These are phyloP conservation scores for Drosophila niveifrons DNA, from an alignment of 2,888 invertebrate species.

Conservation along the genomic window DNA sequence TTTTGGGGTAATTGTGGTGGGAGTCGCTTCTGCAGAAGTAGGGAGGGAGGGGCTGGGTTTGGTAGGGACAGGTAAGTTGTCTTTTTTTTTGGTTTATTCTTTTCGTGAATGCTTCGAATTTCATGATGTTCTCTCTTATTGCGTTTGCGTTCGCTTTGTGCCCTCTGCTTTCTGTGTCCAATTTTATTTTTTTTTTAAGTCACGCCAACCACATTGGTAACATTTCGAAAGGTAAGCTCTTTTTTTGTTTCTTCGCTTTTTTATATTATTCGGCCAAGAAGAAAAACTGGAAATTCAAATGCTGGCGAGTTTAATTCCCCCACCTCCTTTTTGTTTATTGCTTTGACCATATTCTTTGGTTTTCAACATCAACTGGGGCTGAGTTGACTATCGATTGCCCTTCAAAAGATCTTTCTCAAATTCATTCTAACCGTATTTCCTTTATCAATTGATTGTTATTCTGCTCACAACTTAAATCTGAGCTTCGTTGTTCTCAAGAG, in stretches of 20 bases:
- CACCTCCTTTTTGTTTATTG: constrained; percentile 6
- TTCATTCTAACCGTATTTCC: background rate
- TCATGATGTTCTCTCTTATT: constrained; percentile 54
- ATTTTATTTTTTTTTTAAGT: constrained; percentile 25
- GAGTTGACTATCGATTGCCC: constrained; percentile 34
- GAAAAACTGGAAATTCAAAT: constrained; percentile 59
- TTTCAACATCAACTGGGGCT: background rate
- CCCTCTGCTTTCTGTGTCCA: constrained; percentile 43
- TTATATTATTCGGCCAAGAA: constrained; percentile 33
- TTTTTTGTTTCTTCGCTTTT: constrained; percentile 20
- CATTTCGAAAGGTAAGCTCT: constrained; percentile 57
- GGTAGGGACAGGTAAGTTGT: constrained; percentile 7
- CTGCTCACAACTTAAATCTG: too few relatives aligned
- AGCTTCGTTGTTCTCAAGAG: too few relatives aligned
- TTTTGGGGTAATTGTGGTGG: constrained; percentile 23
- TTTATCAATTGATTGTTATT: too few relatives aligned
- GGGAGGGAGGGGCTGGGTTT: background rate
- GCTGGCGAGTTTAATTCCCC: constrained; percentile 38
- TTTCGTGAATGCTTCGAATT: constrained; percentile 59
- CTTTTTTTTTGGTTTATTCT: constrained; percentile 1
- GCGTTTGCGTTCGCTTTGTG: constrained; percentile 43
- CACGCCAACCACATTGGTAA: constrained; percentile 35
- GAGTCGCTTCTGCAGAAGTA: background rate
- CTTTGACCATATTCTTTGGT: constrained; percentile 7
- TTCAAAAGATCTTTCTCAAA: constrained; percentile 3